Percentiles rank a stretch among this genome's conserved stretches.
Conservation (phyloP, 2,797 vertebrate genomes). For the Okamejei kenojei region DNA sequence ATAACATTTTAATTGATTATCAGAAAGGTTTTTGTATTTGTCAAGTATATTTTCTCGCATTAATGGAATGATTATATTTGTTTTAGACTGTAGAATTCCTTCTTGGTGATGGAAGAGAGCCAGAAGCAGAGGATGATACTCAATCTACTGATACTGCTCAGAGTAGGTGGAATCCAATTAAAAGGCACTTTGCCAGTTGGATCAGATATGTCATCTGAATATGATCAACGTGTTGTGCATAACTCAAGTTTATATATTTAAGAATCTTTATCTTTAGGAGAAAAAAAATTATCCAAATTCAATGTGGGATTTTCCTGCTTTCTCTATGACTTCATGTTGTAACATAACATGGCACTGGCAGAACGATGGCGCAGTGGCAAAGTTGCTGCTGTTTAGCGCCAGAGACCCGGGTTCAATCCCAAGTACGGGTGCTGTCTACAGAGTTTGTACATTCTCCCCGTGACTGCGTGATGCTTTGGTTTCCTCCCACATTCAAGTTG, state of each 20-base stretch:
- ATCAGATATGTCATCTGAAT: not conserved
- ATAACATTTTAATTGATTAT: not conserved
- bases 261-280: not conserved
- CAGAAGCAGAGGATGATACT: slow-evolving; percentile 54
- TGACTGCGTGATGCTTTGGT: too few relatives aligned
- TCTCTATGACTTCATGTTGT: not conserved
- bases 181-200: not conserved
- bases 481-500: too few relatives aligned
- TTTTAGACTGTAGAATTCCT: slow-evolving; percentile 69
- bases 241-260: not conserved
- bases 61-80: slow-evolving; percentile 39
- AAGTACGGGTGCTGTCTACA: too few relatives aligned
- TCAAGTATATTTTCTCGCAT: slow-evolving; percentile 28
- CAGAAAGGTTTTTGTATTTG: not conserved
- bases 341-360: not conserved
- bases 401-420: too few relatives aligned
- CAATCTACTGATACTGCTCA: slow-evolving; percentile 51
- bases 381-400: too few relatives aligned
- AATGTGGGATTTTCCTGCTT: not conserved
- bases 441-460: too few relatives aligned
- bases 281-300: not conserved
- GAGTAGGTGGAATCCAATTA: not conserved
- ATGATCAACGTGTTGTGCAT: not conserved
- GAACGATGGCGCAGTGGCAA: too few relatives aligned
- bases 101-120: slow-evolving; percentile 61